Base-by-base conservation (phyloP, 2,888 invertebrate genomes). In the Tricholauxania praeusta region DNA sequence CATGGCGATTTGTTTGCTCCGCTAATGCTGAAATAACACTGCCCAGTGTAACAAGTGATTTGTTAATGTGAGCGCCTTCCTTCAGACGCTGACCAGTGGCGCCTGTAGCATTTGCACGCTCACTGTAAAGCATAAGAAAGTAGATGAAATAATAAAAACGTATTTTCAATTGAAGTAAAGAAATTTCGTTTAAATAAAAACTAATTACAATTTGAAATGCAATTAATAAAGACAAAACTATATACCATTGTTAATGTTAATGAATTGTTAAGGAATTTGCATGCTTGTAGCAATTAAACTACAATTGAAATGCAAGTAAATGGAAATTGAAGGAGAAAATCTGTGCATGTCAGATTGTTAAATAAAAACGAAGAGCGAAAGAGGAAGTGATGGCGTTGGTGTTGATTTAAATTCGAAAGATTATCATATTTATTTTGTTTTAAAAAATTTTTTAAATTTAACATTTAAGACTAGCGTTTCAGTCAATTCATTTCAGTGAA, bases 61-160 rank as follows among this genome's bases (percentile, higher is more conserved):
- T 96, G 87, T 96, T 96, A 82, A 96, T 96, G 87, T 96, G 95
- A 28, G 94, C 95, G 71, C 96, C 96, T 87, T 96, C 96, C 86
- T 95, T 96, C 77, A 97, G 88, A 28, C 97, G 90, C 87, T 96
- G 94, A 0, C 97, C 97, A 12, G 96, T 96, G 19, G 97, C 96
- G 55, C 96, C 96, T 0, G 96, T 94, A 15, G 95, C 92, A 88
- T 95, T 94, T 0, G 96, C 96, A 59, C 96, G 90, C 87, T 96
- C 96, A 84, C 96, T 96, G 79, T 1, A 80, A 81, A 72, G 32
- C 62, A 57, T 39, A 53, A 19, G 48, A 28, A 51, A 4, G 22
- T 47, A 47, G 15, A 22, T 51, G 15, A 39, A 12, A 22, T 39
- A 48, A 47, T 12, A 39, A 39, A 39, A 39, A 39, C 8, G 39